Evolutionary conservation across 2,888 invertebrate genomes (phyloP), one percentile per base, ranked within the genome.

Genomic region (Agonopterix alstromeriana): DNA sequence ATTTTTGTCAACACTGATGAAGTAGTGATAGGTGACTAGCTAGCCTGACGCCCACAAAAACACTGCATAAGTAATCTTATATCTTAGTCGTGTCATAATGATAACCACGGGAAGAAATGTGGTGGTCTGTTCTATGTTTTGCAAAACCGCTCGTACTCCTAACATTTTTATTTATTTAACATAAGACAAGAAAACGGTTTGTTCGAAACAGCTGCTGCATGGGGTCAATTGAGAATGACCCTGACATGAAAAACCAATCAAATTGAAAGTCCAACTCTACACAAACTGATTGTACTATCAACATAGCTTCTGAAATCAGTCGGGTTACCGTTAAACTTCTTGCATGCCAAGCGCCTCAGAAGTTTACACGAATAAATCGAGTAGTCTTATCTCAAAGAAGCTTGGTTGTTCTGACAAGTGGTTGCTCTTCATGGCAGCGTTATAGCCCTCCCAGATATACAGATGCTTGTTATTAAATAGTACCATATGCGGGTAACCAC

Each of bases 171-270:
- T 11, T 8, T 67, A 74, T 73, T 71, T 73, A 66, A 66, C 63
- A 63, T 56, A 58, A 72, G 71, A 63, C 69, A 63, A 73, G 68
- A 66, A 74, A 77, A 75, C 69, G 64, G 67, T 71, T 65, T 66
- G 74, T 66, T 67, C 65, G 64, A 59, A 58, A 57, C 70, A 69
- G 74, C 85, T 77, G 85, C 85, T 81, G 82, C 79, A 71, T 67
- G 52, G 70, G 85, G 85, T 86, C 76, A 86, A 86, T 83, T 86
- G 73, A 60, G 59, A 70, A 65, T 85, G 85, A 86, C 85, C 84
- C 77, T 75, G 67, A 74, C 66, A 70, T 69, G 72, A 69, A 63
- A 77, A 75, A 63, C 69, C 68, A 59, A 64, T 74, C 61, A 65
- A 74, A 71, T 74, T 65, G n/a, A 61, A 63, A 58, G 63, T 53